phyloP scores from a whole-genome alignment of 2,888 invertebrate species.

The Aquatica leii region DNA sequence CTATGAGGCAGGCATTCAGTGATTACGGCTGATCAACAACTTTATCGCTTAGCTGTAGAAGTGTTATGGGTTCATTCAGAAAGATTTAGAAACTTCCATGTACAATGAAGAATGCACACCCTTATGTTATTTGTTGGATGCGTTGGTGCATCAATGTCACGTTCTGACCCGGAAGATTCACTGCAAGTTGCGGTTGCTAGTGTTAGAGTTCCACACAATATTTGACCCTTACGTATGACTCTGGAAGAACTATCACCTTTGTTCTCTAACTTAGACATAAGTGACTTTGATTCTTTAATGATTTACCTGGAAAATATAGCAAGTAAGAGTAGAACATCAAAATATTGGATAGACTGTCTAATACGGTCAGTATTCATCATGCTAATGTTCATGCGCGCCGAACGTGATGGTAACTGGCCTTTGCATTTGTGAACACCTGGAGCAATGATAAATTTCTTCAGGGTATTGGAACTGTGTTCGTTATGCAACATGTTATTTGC shows the following conservation, averaged over 20 bases:
- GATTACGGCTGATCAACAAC: conserved; percentile 8
- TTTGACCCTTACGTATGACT: conserved; percentile 9
- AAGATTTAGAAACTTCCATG: conserved; percentile 11
- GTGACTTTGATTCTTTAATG: conserved; percentile 3
- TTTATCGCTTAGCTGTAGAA: conserved; percentile 11
- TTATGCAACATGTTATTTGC: conserved; percentile 7
- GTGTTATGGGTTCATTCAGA: conserved; percentile 11
- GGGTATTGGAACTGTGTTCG: conserved; percentile 5
- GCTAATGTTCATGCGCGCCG: conserved; percentile 5
- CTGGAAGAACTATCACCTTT: conserved; percentile 5
- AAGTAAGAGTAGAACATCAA: conserved; percentile 4
- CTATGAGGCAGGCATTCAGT: conserved; percentile 1
- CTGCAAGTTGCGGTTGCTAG: background rate
- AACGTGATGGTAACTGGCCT: conserved; percentile 9
- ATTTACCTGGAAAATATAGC: conserved; percentile 10
- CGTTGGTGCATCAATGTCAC: conserved; percentile 6
- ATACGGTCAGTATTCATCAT: conserved; percentile 3
- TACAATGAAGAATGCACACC: conserved; percentile 7
- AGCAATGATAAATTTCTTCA: background rate
- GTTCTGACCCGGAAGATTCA: conserved; percentile 9
- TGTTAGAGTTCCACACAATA: conserved; percentile 8
- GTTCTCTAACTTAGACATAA: conserved; percentile 9
- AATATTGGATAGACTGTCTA: conserved; percentile 7
- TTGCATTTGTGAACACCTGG: conserved; percentile 9
- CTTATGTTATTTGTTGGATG: conserved; percentile 11